Evolutionary conservation across 2,888 invertebrate genomes (phyloP), one percentile per base, ranked within the genome.

Genomic region (Drosophila falleni): DNA sequence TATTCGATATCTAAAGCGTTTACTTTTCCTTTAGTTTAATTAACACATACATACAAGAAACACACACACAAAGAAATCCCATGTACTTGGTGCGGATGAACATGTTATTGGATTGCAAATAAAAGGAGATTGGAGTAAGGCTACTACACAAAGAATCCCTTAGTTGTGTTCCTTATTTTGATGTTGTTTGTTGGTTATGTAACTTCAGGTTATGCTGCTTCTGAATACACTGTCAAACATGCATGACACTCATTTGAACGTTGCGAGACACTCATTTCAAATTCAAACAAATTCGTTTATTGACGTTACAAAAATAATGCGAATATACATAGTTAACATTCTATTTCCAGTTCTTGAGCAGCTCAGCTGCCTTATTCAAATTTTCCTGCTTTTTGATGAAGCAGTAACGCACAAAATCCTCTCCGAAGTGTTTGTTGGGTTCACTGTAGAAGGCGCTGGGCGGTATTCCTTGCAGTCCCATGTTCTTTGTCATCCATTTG

Each of bases 401-500:
- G 91, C 98, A 99, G 93, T 98, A 98, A 54, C 99, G 94, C 0
- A 98, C 96, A 90, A 95, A 97, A 91, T 97, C 95, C 91, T 98
- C 97, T 0, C 95, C 98, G 6, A 98, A 93, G 63, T 93, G 92
- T 91, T 98, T 98, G 93, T 99, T 95, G 9, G 93, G 93, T 5
- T 94, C 94, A 16, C 96, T 95, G 92, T 99, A 99, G 93, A 99
- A 99, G 0, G 98, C 98, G 47, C 97, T 96, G 0, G 98, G 97
- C 2, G 99, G 99, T 77, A 99, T 99, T 10, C 97, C 96, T 81
- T 98, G 96, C 16, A 99, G 93, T 46, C 98, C 98, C 84, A 97
- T 95, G 89, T 98, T 97, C 90, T 97, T 97, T 0, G 97, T 97
- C 94, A 99, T 96, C 97, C 98, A 99, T 93, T 98, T 97, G 0